A percentile compares a stretch with the other conserved stretches of the same genome.
Evolutionary conservation across 2,888 invertebrate species (phyloP).

Genomic region (Cataglyphis livida): DNA sequence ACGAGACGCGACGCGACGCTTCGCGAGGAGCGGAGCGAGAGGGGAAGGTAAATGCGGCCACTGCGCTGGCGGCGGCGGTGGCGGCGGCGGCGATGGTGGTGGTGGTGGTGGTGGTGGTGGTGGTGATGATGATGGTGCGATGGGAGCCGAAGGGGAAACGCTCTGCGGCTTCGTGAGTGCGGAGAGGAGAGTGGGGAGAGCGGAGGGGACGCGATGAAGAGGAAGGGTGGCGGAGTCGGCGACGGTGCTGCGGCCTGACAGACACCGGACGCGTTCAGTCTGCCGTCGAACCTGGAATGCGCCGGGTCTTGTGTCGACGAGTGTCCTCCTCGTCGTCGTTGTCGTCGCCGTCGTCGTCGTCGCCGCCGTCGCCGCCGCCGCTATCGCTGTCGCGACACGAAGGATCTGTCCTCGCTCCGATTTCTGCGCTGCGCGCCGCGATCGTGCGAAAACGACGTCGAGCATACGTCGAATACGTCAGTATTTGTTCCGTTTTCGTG

Average conservation of each 20-base stretch:
- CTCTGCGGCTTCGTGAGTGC: conserved; percentile 17
- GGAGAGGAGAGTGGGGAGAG: conserved; percentile 32
- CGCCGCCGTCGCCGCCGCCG: conserved; percentile 47
- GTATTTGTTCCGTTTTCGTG: not conserved
- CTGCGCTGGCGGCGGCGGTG: conserved; percentile 59
- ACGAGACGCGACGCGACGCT: conserved; percentile 21
- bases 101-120: conserved; percentile 55
- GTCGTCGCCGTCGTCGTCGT: not conserved
- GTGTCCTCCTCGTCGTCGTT: conserved; percentile 57
- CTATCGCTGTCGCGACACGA: not conserved
- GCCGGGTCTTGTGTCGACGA: conserved; percentile 64
- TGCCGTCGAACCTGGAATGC: conserved; percentile 81
- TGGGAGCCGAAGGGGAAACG: conserved; percentile 62
- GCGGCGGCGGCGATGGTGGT: conserved; percentile 58
- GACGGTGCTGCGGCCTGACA: conserved; percentile 81
- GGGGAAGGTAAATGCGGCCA: conserved; percentile 70
- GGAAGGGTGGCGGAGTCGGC: conserved; percentile 52
- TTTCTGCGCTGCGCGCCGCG: conserved; percentile 17
- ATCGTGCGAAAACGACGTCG: conserved; percentile 17
- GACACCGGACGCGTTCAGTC: conserved; percentile 83
- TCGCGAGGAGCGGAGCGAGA: conserved; percentile 36
- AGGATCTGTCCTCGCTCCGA: conserved; percentile 16
- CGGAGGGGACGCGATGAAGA: conserved; percentile 40
- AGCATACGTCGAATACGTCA: not conserved
- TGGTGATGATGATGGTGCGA: conserved; percentile 49